phyloP scores from a whole-genome alignment of 2,888 invertebrate genomes.

The Tipula helvola region DNA sequence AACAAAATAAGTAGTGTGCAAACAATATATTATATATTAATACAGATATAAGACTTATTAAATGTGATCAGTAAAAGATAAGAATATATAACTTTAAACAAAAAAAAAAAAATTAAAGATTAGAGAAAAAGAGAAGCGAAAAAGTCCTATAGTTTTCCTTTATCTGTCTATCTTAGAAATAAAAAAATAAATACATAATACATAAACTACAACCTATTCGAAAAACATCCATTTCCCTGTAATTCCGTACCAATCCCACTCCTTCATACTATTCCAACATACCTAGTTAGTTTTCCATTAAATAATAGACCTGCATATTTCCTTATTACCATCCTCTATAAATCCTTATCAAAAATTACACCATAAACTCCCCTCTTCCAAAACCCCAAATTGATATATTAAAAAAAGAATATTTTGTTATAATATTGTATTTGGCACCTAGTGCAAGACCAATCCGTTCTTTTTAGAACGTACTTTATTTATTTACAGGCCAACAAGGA shows the following conservation, averaged over 20 bases:
- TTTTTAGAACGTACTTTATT: background rate
- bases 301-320: background rate
- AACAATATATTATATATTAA: constrained; percentile 4
- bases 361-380: background rate
- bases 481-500: no score
- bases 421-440: background rate
- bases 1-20: background rate
- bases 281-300: background rate
- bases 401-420: background rate
- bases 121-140: background rate
- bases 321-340: background rate
- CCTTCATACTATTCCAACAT: background rate
- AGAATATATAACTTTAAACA: constrained; percentile 4
- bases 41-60: constrained; percentile 4
- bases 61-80: background rate
- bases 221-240: background rate
- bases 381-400: background rate
- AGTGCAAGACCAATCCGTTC: background rate
- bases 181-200: background rate
- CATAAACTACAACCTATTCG: background rate
- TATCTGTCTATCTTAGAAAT: background rate
- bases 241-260: background rate
- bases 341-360: background rate
- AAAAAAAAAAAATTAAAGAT: background rate
- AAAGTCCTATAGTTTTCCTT: background rate